Conservation (phyloP, 2,888 invertebrate genomes). For the Leptinotarsa peninsularis region DNA sequence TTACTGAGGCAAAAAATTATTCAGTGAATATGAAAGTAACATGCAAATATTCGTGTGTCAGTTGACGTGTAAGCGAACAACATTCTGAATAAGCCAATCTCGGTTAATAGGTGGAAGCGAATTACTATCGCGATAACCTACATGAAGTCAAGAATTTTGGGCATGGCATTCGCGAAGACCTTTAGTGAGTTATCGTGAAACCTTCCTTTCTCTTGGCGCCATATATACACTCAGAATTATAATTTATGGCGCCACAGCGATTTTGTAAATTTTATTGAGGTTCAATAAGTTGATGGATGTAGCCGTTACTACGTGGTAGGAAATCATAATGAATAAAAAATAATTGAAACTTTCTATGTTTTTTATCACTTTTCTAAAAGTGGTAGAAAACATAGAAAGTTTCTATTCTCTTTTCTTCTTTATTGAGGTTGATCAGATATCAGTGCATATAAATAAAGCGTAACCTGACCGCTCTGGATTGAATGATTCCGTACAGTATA, state of each 20-base stretch:
- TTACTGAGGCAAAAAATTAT: background rate
- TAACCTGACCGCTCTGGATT: too few relatives aligned
- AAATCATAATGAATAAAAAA: too few relatives aligned
- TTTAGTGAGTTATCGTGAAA: constrained; percentile 3
- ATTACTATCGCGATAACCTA: constrained; percentile 2
- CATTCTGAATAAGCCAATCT: background rate
- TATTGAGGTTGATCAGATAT: too few relatives aligned
- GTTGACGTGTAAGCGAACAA: background rate
- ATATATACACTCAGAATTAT: background rate
- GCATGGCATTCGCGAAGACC: constrained; percentile 13
- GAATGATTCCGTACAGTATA: too few relatives aligned
- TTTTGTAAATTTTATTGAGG: background rate
- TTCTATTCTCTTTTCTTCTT: too few relatives aligned
- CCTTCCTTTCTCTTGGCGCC: constrained; percentile 17
- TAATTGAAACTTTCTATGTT: too few relatives aligned
- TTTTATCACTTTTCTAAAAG: too few relatives aligned
- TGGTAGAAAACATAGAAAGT: too few relatives aligned
- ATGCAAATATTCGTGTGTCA: constrained; percentile 8
- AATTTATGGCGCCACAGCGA: background rate
- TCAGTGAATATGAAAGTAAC: background rate
- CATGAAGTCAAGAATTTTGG: constrained; percentile 7
- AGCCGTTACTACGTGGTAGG: too few relatives aligned
- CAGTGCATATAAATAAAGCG: too few relatives aligned
- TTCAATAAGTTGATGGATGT: too few relatives aligned
- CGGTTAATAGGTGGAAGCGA: constrained; percentile 17